Conservation (phyloP, 1,140 invertebrate genomes). For the Zeugodacus cucurbitae region DNA sequence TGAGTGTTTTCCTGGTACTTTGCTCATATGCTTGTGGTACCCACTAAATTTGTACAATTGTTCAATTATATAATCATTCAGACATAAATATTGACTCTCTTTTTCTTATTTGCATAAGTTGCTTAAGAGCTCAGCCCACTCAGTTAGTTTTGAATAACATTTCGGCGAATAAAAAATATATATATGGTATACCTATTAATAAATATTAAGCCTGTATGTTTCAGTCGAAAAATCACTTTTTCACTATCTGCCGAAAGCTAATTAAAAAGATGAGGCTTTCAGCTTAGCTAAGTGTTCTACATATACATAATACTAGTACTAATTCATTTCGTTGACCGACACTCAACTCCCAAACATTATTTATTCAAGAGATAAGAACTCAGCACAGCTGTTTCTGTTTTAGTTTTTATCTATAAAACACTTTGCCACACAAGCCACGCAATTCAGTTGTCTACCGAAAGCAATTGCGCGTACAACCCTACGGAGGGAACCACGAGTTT, state of each 20-base stretch:
- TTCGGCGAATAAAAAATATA: background rate
- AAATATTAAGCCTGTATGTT: background rate
- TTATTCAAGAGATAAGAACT: background rate
- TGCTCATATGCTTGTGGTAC: too few relatives aligned
- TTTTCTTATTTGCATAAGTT: background rate
- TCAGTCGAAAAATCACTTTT: background rate
- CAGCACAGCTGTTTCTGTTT: background rate
- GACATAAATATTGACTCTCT: background rate
- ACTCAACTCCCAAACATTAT: background rate
- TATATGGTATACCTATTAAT: background rate
- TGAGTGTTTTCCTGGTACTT: background rate
- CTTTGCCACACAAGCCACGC: background rate
- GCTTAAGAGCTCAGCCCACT: too few relatives aligned
- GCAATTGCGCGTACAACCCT: background rate
- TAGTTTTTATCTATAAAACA: background rate
- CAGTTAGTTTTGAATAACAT: too few relatives aligned
- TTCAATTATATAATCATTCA: background rate
- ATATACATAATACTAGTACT: background rate
- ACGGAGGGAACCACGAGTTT: background rate
- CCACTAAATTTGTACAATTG: background rate
- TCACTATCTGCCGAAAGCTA: background rate
- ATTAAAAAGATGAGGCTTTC: background rate
- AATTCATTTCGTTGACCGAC: too few relatives aligned
- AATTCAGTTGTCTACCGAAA: slow-evolving; percentile 1
- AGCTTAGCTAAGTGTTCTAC: background rate